Evolutionary conservation across 2,888 invertebrate genomes (phyloP).

Genomic region (Ceraclea dissimilis): DNA sequence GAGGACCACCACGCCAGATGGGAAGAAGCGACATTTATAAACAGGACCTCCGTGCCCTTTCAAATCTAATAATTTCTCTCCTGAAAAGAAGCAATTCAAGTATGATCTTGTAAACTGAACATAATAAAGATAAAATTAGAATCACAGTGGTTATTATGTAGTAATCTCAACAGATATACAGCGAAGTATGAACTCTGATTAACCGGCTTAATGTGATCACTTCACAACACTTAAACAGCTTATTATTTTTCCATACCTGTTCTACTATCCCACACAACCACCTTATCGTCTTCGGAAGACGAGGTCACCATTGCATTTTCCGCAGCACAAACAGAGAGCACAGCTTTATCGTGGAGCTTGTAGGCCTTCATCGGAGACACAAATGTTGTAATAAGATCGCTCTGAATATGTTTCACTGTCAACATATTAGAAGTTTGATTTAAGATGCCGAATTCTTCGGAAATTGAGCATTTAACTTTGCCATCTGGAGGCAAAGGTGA

Average conservation of each 20-base stretch:
- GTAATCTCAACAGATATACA: too few relatives aligned
- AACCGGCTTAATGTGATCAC: too few relatives aligned
- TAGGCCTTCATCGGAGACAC: conserved; percentile 45
- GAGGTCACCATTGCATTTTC: conserved; percentile 56
- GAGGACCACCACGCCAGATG: conserved; percentile 60
- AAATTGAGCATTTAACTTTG: conserved; percentile 39
- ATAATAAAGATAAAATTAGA: too few relatives aligned
- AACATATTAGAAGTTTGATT: conserved; percentile 39
- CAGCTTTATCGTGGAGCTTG: conserved; percentile 42
- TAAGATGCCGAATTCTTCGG: conserved; percentile 39
- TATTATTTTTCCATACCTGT: conserved; percentile 38
- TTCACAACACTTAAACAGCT: too few relatives aligned
- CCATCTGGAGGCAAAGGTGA: conserved; percentile 34
- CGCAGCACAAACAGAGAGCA: conserved; percentile 52
- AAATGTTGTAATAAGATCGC: conserved; percentile 43
- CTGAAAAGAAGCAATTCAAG: conserved; percentile 30
- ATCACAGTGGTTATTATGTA: too few relatives aligned
- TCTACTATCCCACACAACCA: conserved; percentile 57
- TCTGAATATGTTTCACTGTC: conserved; percentile 39
- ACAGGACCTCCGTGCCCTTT: conserved; percentile 62
- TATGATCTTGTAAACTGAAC: too few relatives aligned
- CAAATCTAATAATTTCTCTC: conserved; percentile 42
- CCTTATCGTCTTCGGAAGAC: conserved; percentile 49
- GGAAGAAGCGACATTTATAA: conserved; percentile 61
- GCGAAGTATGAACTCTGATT: too few relatives aligned